These are phyloP conservation scores for Odontomyia ornata DNA, from an alignment of 2,888 invertebrate species.

Conservation along the genomic window DNA sequence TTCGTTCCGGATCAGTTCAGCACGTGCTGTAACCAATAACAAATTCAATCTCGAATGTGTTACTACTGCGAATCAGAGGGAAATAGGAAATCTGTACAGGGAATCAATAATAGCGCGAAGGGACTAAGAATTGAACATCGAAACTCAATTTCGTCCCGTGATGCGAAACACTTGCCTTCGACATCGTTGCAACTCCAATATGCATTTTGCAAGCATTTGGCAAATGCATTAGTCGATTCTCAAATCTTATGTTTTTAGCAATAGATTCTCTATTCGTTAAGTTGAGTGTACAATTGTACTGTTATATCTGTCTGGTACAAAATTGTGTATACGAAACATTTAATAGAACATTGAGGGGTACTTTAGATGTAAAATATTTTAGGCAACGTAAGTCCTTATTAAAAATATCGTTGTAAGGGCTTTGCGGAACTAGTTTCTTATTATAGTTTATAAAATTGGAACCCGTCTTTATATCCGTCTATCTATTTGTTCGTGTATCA, in stretches of 20 bases:
- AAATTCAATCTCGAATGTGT: constrained; percentile 34
- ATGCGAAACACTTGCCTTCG: constrained; percentile 24
- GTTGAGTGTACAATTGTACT: not conserved
- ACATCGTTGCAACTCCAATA: constrained; percentile 10
- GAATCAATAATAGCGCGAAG: not conserved
- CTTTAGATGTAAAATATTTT: too few relatives aligned
- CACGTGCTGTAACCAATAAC: constrained; percentile 38
- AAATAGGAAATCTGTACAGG: constrained; percentile 12
- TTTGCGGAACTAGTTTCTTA: too few relatives aligned
- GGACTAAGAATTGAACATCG: constrained; percentile 40
- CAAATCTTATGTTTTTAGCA: not conserved
- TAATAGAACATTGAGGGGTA: too few relatives aligned
- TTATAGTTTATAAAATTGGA: too few relatives aligned
- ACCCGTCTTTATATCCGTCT: too few relatives aligned
- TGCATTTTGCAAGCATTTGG: constrained; percentile 32
- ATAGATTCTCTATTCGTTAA: not conserved
- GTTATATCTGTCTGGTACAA: not conserved
- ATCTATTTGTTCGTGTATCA: too few relatives aligned
- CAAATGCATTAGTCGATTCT: constrained; percentile 29
- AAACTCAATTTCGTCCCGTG: constrained; percentile 38
- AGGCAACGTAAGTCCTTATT: too few relatives aligned
- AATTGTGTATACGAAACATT: too few relatives aligned
- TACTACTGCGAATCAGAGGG: not conserved
- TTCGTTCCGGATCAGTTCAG: constrained; percentile 13
- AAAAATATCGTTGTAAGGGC: too few relatives aligned